Conservation (phyloP, 2,888 invertebrate species). For the Blastobasis lacticolella region DNA sequence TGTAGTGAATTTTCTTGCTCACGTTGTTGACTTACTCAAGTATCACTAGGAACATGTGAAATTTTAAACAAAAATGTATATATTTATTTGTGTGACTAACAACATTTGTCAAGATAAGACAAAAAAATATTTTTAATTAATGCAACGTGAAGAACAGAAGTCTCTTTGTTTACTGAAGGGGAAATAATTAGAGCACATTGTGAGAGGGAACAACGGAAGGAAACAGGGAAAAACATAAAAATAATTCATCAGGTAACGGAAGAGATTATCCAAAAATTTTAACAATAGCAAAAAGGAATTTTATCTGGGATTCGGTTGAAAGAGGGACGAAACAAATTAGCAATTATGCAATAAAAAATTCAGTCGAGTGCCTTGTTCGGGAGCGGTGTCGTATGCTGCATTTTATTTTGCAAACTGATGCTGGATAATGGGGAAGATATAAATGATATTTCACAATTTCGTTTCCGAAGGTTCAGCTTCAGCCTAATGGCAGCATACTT, state of each 20-base stretch:
- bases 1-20: too few relatives aligned
- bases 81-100: too few relatives aligned
- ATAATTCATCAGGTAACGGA: conserved; percentile 58
- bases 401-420: conserved; percentile 34
- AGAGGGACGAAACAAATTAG: conserved; percentile 56
- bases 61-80: too few relatives aligned
- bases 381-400: conserved; percentile 36
- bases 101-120: too few relatives aligned
- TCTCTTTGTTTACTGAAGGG: conserved; percentile 58
- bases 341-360: conserved; percentile 64
- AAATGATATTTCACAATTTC: too few relatives aligned
- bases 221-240: conserved; percentile 41
- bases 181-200: conserved; percentile 63
- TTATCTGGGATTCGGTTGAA: conserved; percentile 25
- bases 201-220: conserved; percentile 38
- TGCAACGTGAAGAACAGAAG: conserved; percentile 18
- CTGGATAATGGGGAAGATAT: neutral
- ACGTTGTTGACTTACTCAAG: too few relatives aligned
- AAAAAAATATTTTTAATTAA: conserved; percentile 2
- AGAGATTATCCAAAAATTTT: conserved; percentile 54
- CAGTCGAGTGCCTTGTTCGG: conserved; percentile 42
- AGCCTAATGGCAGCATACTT: too few relatives aligned
- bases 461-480: too few relatives aligned
- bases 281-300: conserved; percentile 44
- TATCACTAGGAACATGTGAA: too few relatives aligned